These are phyloP conservation scores for Patagioenas fasciata DNA, from an alignment of 2,113 vertebrate species.

Conservation along the genomic window DNA sequence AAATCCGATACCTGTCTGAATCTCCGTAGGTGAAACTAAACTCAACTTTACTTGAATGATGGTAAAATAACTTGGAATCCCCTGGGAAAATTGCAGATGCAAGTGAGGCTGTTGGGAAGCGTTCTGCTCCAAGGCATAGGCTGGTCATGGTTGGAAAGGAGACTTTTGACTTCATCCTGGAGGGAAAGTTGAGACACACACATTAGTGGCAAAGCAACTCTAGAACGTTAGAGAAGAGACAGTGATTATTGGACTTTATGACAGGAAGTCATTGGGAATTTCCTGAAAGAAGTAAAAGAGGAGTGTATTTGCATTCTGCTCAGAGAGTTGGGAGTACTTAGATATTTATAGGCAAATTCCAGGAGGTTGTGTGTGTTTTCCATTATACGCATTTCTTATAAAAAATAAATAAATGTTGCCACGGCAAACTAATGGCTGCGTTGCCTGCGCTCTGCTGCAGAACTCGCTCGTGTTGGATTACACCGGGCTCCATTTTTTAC, in stretches of 20 bases:
- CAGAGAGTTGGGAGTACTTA: conserved; percentile 25
- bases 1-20: accelerated
- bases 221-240: background rate
- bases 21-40: background rate
- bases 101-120: background rate
- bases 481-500: background rate
- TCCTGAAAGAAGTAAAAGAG: conserved; percentile 26
- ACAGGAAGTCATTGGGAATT: conserved; percentile 39
- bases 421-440: background rate
- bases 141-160: background rate
- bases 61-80: background rate
- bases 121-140: background rate
- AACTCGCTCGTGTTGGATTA: accelerated
- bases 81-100: background rate
- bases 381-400: conserved; percentile 23
- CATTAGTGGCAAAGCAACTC: background rate
- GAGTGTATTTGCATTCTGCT: background rate
- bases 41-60: background rate
- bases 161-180: background rate
- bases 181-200: background rate
- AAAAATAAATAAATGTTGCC: conserved; percentile 35
- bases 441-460: background rate
- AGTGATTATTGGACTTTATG: conserved; percentile 12
- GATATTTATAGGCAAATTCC: conserved; percentile 57
- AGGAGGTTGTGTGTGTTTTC: background rate